Percentiles rank a stretch among this genome's conserved stretches.
phyloP scores from a whole-genome alignment of 2,113 vertebrate species.

The Pelecanus crispus region DNA sequence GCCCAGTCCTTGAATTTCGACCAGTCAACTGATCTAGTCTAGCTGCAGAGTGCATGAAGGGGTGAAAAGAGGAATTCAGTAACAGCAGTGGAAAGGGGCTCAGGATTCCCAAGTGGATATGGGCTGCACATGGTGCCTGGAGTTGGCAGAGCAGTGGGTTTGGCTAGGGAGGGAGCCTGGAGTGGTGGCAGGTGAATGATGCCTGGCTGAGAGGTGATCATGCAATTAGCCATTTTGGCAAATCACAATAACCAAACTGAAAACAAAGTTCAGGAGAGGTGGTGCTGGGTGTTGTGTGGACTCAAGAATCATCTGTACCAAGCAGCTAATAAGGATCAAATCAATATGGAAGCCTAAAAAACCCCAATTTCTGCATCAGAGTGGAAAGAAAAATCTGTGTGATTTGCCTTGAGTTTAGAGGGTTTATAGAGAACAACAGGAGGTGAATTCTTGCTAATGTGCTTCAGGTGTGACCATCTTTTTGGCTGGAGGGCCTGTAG shows the following conservation, averaged over 20 bases:
- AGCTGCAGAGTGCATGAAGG: background rate
- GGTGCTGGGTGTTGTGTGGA: background rate
- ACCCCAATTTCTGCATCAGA: background rate
- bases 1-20: background rate
- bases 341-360: background rate
- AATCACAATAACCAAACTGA: background rate
- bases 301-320: background rate
- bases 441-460: background rate
- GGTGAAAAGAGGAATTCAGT: background rate
- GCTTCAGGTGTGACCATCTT: background rate
- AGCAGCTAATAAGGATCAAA: background rate
- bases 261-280: background rate
- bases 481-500: background rate
- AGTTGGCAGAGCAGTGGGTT: background rate
- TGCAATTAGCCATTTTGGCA: background rate
- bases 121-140: background rate
- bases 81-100: background rate
- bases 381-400: background rate
- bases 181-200: accelerated
- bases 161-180: background rate
- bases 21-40: background rate
- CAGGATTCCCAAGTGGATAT: background rate
- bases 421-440: background rate
- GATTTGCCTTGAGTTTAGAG: background rate
- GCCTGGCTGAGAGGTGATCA: background rate